Conservation (phyloP, 2,888 invertebrate species). For the Lycophotia porphyrea region DNA sequence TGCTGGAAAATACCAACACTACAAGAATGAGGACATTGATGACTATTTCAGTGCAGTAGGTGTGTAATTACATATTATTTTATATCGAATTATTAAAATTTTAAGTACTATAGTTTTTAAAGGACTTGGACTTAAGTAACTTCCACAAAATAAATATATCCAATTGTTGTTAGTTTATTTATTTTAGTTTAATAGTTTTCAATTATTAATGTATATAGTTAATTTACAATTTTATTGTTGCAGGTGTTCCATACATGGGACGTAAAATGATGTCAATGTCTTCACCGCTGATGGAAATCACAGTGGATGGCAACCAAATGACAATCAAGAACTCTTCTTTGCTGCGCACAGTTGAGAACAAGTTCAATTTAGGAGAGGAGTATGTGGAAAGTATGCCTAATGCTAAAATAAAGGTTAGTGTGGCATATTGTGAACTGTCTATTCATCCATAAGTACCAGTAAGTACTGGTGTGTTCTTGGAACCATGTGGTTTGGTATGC, state of each 20-base stretch:
- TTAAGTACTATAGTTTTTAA: background rate
- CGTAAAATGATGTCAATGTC: slow-evolving; percentile 92
- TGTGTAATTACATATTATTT: slow-evolving; percentile 75
- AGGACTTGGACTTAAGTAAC: background rate
- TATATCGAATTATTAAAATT: background rate
- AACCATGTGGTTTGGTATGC: background rate
- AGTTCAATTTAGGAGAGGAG: slow-evolving; percentile 91
- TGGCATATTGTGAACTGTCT: background rate
- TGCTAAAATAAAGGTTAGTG: slow-evolving; percentile 82
- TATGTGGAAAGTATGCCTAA: slow-evolving; percentile 92
- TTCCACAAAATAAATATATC: background rate
- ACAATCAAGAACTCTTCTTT: slow-evolving; percentile 90
- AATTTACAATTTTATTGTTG: slow-evolving; percentile 16
- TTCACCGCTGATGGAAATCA: slow-evolving; percentile 91
- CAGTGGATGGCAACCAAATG: slow-evolving; percentile 89
- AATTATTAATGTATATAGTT: too few species aligned
- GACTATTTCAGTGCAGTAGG: slow-evolving; percentile 92
- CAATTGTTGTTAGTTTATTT: too few species aligned
- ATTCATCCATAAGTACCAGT: background rate
- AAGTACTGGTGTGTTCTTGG: background rate
- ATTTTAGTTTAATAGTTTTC: too few species aligned
- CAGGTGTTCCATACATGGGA: slow-evolving; percentile 92
- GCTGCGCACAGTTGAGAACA: slow-evolving; percentile 88
- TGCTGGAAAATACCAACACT: slow-evolving; percentile 91
- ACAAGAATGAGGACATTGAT: slow-evolving; percentile 92